phyloP scores from a whole-genome alignment of 2,113 vertebrate species.

The Verasper variegatus region DNA sequence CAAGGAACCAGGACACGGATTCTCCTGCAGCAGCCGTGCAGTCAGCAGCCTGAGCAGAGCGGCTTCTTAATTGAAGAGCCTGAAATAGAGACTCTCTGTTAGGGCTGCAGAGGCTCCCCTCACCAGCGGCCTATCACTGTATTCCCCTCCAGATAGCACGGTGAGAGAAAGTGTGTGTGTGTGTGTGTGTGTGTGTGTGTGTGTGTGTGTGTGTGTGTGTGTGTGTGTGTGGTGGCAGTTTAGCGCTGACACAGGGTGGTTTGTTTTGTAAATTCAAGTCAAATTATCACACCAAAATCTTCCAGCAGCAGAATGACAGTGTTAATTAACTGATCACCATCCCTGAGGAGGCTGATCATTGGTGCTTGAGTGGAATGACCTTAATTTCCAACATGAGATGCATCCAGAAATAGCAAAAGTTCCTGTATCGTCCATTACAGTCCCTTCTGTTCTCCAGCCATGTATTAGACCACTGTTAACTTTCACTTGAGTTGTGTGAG shows the following conservation, averaged over 20 bases:
- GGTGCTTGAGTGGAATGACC: conserved; percentile 6
- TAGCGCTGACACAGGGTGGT: conserved; percentile 16
- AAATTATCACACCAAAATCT: conserved; percentile 4
- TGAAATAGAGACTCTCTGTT: conserved; percentile 76
- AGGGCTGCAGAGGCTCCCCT: conserved; percentile 54
- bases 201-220: no score
- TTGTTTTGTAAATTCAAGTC: background rate
- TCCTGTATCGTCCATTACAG: background rate
- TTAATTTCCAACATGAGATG: conserved; percentile 3
- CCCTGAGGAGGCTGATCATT: background rate
- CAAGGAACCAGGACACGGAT: conserved; percentile 46
- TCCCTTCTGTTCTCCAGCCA: background rate
- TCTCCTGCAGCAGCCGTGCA: conserved; percentile 46
- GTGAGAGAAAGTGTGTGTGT: background rate
- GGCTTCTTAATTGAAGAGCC: conserved; percentile 74
- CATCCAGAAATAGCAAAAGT: background rate
- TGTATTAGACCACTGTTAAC: background rate
- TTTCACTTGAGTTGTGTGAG: conserved; percentile 46
- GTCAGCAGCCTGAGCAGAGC: conserved; percentile 59
- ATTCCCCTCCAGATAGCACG: conserved; percentile 49
- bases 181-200: no score
- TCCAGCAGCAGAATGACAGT: conserved; percentile 1
- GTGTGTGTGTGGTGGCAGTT: background rate
- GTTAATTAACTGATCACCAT: background rate
- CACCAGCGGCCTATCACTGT: conserved; percentile 55